phyloP scores from a whole-genome alignment of 2,113 vertebrate genomes.

The Phyllopteryx taeniolatus region DNA sequence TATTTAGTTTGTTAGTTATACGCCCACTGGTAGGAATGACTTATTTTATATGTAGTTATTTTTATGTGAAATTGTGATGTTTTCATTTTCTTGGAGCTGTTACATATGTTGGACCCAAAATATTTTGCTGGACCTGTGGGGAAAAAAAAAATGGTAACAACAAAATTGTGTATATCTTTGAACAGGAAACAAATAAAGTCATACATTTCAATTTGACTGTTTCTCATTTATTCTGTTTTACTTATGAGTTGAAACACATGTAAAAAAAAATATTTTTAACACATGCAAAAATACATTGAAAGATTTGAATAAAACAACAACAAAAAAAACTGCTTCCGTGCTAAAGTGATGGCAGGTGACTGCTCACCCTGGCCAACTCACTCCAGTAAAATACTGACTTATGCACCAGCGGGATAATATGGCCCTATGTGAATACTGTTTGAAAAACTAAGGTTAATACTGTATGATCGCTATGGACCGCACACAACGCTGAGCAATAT shows the following conservation, averaged over 20 bases:
- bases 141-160: constrained; percentile 41
- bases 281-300: neutral
- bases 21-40: constrained; percentile 25
- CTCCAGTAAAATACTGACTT: no score
- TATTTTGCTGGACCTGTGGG: constrained; percentile 72
- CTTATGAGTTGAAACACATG: neutral
- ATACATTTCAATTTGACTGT: constrained; percentile 68
- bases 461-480: no score
- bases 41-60: constrained; percentile 43
- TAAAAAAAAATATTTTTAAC: neutral
- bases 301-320: neutral
- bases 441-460: no score
- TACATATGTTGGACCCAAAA: constrained; percentile 65
- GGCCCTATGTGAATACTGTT: no score
- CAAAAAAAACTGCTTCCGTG: neutral
- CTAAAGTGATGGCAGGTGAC: no score
- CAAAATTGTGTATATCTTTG: constrained; percentile 75
- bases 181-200: constrained; percentile 76
- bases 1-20: constrained; percentile 36
- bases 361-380: no score
- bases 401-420: no score
- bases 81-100: constrained; percentile 70
- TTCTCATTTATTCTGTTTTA: constrained; percentile 1
- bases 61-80: constrained; percentile 51
- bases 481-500: no score